Evolutionary conservation across 2,888 invertebrate species (phyloP).

Genomic region (Nineta flava): DNA sequence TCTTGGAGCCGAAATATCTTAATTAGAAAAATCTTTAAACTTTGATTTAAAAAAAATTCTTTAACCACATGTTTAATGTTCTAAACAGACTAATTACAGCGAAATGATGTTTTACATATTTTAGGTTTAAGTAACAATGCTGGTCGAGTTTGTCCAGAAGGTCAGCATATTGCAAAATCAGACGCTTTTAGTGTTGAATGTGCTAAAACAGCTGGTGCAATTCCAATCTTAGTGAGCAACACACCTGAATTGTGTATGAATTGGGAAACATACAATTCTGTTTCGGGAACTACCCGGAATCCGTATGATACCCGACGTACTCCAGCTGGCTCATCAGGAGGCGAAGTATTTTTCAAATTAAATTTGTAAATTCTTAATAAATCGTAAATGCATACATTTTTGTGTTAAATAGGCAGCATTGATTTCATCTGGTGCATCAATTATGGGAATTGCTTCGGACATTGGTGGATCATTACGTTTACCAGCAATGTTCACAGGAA

Average conservation of each 20-base stretch:
- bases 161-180: conserved; percentile 31
- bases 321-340: conserved; percentile 80
- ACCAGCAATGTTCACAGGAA: conserved; percentile 80
- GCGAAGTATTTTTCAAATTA: conserved; percentile 40
- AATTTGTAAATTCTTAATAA: background rate
- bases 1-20: no score
- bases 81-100: background rate
- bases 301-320: conserved; percentile 62
- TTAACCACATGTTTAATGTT: background rate
- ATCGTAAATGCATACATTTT: background rate
- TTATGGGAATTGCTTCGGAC: conserved; percentile 75
- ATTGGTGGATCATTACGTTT: conserved; percentile 79
- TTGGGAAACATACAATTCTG: conserved; percentile 67
- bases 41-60: no score
- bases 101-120: conserved; percentile 9
- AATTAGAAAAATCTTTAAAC: no score
- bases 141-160: conserved; percentile 37
- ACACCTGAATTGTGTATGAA: conserved; percentile 80
- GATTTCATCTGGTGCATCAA: conserved; percentile 61
- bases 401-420: conserved; percentile 41
- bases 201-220: conserved; percentile 55
- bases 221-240: conserved; percentile 68
- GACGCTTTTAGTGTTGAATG: conserved; percentile 53
- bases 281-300: conserved; percentile 66
- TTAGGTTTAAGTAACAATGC: conserved; percentile 54